Evolutionary conservation across 1,140 invertebrate genomes (phyloP), one percentile per base, ranked within the genome.

Genomic region (Aleiodes sp.): DNA sequence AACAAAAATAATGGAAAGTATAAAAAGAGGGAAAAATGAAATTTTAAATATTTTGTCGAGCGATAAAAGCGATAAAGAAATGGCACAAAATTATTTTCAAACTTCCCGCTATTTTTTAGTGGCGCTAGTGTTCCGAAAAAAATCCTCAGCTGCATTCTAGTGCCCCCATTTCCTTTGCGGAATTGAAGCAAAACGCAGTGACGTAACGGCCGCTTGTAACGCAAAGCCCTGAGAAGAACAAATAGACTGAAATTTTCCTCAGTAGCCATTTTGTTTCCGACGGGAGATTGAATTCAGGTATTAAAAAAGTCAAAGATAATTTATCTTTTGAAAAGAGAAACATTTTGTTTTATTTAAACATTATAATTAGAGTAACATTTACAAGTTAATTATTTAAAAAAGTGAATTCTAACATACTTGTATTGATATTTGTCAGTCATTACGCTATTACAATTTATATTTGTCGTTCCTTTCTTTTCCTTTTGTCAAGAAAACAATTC

Each of bases 251-350:
- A 52, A 69, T 60, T 75, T 75, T 71, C 46, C 39, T 76, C 76
- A 82, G 82, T 82, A 75, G 82, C 84, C 82, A 85, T 85, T 81
- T 85, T 85, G 82, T 84, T 83, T 80, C 76, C 80, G 70, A 78
- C 78, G 29, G 70, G 74, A 76, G 73, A 76, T 70, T 77, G 72
- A 78, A 80, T 75, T 73, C 80, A 85, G 83, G 83, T 85, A 85
- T 83, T 83, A 78, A 72, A 65, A 75, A 62, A 72, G 52, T 61
- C 43, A 68, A 72, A 37, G 31, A 16, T 67, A 68, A 43, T 70
- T 60, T 56, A 26, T 65, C 60, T 52, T 52, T 64, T 35, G 41
- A 33, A 52, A 29, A 64, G 8, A 57, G 16, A 68, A 21, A 70
- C 56, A 31, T 70, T 66, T 52, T n/a, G 21, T 33, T 43, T 46